Evolutionary conservation across 2,113 vertebrate species (phyloP).

Genomic region (Acinonyx jubatus): DNA sequence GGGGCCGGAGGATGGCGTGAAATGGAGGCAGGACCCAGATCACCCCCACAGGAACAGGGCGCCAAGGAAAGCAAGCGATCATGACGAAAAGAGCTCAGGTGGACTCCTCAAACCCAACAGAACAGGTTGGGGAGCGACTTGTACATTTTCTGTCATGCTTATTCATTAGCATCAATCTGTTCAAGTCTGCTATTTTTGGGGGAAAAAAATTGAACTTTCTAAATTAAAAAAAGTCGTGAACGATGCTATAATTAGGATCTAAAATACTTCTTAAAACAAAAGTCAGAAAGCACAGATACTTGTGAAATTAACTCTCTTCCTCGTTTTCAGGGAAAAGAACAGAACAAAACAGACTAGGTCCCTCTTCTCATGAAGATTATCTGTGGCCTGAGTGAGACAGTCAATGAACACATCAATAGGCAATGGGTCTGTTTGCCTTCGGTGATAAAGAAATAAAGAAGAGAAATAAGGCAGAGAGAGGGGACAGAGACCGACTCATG

Average conservation of each 20-base stretch:
- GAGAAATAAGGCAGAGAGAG: neutral
- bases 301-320: neutral
- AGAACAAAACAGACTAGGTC: neutral
- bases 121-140: too few species aligned
- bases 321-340: neutral
- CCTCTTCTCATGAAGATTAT: neutral
- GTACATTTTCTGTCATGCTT: neutral
- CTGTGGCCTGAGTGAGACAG: neutral
- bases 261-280: neutral
- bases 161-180: neutral
- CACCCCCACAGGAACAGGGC: too few species aligned
- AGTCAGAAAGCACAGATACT: neutral
- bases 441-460: neutral
- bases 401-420: neutral
- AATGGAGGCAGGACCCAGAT: neutral
- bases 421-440: neutral
- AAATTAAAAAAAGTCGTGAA: slow-evolving; percentile 25
- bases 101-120: too few species aligned
- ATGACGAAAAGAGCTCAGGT: neutral
- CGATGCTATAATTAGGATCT: neutral
- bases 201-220: neutral
- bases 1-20: neutral
- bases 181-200: neutral
- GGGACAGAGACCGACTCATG: neutral
- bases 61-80: neutral